phyloP scores from a whole-genome alignment of 2,797 vertebrate species.

The Anguilla obscura region DNA sequence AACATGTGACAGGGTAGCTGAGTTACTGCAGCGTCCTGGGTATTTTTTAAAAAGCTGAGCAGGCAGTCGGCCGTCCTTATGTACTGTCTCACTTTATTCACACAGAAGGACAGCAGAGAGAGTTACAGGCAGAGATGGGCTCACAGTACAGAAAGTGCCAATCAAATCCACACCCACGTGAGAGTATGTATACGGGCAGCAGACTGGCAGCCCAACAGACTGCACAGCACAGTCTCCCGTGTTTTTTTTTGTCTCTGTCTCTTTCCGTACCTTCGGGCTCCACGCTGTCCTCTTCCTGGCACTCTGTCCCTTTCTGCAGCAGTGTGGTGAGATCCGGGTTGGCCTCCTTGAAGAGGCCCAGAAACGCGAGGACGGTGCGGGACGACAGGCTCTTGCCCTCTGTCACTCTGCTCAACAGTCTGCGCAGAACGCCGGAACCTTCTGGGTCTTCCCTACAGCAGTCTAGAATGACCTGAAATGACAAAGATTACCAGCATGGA shows the following conservation, averaged over 20 bases:
- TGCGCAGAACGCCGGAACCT: slow-evolving; percentile 54
- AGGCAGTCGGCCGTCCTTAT: no score
- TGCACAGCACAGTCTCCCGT: no score
- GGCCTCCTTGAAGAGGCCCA: slow-evolving; percentile 57
- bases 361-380: slow-evolving; percentile 53
- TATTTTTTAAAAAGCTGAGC: background rate
- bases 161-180: no score
- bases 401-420: slow-evolving; percentile 58
- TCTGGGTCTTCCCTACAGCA: slow-evolving; percentile 61
- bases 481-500: slow-evolving; percentile 22
- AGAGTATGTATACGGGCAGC: no score
- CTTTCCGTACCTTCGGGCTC: slow-evolving; percentile 19
- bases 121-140: no score
- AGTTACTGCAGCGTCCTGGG: background rate
- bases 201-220: no score
- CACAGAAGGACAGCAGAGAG: no score
- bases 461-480: slow-evolving; percentile 57
- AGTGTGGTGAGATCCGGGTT: slow-evolving; percentile 50
- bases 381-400: slow-evolving; percentile 47
- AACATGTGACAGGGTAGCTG: background rate
- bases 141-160: no score
- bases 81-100: no score
- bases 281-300: background rate
- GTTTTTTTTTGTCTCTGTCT: background rate
- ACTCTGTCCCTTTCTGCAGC: slow-evolving; percentile 33